Evolutionary conservation across 1,140 invertebrate genomes (phyloP).

Genomic region (Drosophila murphyi): DNA sequence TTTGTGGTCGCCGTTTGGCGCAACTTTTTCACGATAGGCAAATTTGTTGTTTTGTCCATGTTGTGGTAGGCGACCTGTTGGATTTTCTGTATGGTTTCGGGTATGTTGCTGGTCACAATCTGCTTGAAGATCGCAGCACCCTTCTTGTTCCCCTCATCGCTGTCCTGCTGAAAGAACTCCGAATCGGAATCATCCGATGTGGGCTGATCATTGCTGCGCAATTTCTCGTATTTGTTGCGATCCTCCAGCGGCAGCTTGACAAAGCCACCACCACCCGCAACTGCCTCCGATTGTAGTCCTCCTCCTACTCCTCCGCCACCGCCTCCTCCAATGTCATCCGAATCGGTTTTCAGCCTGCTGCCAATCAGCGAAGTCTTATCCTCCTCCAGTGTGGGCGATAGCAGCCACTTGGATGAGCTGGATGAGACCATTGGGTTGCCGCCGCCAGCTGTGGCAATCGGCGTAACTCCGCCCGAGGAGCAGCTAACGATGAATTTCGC

Average conservation of each 20-base stretch:
- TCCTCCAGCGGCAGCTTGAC: conserved; percentile 89
- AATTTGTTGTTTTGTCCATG: conserved; percentile 82
- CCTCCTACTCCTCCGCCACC: conserved; percentile 9
- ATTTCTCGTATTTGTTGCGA: conserved; percentile 92
- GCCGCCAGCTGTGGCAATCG: conserved; percentile 35
- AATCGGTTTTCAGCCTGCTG: conserved; percentile 73
- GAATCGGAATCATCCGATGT: conserved; percentile 87
- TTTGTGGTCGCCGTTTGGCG: conserved; percentile 82
- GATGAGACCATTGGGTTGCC: conserved; percentile 52
- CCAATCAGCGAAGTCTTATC: conserved; percentile 81
- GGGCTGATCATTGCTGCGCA: conserved; percentile 87
- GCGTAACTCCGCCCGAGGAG: conserved; percentile 48
- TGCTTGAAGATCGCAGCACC: conserved; percentile 84
- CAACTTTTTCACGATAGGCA: conserved; percentile 84
- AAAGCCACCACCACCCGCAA: conserved; percentile 80
- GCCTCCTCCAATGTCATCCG: conserved; percentile 50
- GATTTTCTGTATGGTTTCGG: conserved; percentile 84
- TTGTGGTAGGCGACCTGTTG: conserved; percentile 85
- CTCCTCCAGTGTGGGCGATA: conserved; percentile 82
- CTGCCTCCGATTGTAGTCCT: conserved; percentile 7
- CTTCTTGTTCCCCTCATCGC: conserved; percentile 64
- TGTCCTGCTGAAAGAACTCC: conserved; percentile 75
- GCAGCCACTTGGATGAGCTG: conserved; percentile 80
- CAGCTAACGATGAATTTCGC: conserved; percentile 76
- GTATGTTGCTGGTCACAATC: conserved; percentile 85